phyloP scores from a whole-genome alignment of 2,797 vertebrate genomes.

The Acridotheres tristis region DNA sequence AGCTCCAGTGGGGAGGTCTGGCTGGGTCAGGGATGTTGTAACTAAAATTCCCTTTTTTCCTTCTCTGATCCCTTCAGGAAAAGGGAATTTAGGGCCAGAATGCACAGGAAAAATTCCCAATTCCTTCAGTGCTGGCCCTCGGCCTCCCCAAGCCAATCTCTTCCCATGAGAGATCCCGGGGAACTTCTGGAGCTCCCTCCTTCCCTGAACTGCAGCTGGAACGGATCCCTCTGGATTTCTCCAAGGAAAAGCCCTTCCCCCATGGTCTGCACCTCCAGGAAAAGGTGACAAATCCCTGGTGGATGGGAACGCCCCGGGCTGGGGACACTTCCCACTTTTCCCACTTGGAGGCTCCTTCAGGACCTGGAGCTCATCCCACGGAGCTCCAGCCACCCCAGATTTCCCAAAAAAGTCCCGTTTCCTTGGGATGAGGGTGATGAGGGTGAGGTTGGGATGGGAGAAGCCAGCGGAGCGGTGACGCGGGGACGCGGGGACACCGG shows the following conservation, averaged over 20 bases:
- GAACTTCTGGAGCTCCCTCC: not conserved
- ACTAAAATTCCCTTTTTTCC: not conserved
- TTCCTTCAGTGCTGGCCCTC: rapidly evolving
- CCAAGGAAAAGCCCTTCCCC: not conserved
- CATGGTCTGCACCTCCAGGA: rapidly evolving
- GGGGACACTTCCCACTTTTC: not conserved
- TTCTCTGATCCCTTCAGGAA: not conserved
- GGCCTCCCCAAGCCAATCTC: not conserved
- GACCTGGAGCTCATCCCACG: not conserved
- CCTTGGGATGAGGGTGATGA: not conserved
- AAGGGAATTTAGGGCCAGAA: not conserved
- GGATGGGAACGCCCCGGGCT: not conserved
- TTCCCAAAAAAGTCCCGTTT: not conserved
- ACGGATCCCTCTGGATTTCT: rapidly evolving
- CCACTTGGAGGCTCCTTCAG: not conserved
- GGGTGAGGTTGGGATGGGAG: not conserved
- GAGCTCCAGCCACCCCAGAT: not conserved
- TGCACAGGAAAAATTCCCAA: not conserved
- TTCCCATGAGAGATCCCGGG: not conserved
- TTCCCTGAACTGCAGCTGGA: not conserved
- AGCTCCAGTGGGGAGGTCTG: not conserved
- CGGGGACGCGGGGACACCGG: not conserved
- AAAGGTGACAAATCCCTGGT: not conserved
- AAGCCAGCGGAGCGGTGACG: not conserved
- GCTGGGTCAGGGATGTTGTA: not conserved